Percentiles rank a stretch among this genome's conserved stretches.
Evolutionary conservation across 2,888 invertebrate species (phyloP).

Genomic region (Cataglyphis albicans): DNA sequence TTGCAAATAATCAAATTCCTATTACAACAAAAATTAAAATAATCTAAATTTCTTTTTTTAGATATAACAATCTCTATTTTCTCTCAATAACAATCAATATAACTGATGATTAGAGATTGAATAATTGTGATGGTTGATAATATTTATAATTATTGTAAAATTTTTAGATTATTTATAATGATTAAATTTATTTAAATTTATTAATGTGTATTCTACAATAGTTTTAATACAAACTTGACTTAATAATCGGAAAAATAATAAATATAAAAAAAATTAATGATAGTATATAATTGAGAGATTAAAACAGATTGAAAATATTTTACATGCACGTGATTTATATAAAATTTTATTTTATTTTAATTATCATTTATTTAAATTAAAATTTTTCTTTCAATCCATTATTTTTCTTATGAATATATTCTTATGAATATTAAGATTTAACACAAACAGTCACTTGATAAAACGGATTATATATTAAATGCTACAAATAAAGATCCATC

Average conservation of each 20-base stretch:
- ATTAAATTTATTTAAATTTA: not conserved
- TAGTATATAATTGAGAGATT: conserved; percentile 2
- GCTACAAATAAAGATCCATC: not conserved
- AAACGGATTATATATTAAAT: not conserved
- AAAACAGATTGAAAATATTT: not conserved
- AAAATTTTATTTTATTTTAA: not conserved
- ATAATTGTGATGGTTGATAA: not conserved
- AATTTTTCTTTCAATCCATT: not conserved
- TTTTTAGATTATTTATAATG: not conserved
- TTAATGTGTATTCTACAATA: not conserved
- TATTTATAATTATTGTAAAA: not conserved
- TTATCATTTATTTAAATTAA: not conserved
- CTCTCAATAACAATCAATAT: not conserved
- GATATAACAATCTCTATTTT: not conserved
- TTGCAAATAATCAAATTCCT: not conserved
- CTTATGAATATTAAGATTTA: no score
- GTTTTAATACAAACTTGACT: not conserved
- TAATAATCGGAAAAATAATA: not conserved
- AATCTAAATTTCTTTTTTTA: not conserved
- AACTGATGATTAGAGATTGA: not conserved
- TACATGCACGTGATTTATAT: not conserved
- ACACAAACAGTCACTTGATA: not conserved
- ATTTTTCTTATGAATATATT: not conserved
- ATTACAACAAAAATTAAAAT: not conserved
- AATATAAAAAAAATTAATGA: not conserved